Conservation (phyloP, 2,797 vertebrate species). For the Botia almorhae region DNA sequence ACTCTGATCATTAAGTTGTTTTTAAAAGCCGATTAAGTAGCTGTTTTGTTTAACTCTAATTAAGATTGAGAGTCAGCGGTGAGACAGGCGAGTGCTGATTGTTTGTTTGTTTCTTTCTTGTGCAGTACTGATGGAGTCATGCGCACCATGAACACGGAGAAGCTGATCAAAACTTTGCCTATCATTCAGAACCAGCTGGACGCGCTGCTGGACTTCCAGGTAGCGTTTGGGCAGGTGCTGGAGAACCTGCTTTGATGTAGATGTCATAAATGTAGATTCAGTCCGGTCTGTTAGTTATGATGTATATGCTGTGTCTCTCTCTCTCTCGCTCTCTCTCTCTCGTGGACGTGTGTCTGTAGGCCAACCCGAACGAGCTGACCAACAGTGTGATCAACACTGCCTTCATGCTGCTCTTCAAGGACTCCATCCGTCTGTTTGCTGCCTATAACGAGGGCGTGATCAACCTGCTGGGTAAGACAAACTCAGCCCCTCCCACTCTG, state of each 20-base stretch:
- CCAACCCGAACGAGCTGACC: constrained; percentile 91
- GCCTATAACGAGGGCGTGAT: constrained; percentile 97
- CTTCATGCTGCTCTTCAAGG: constrained; percentile 97
- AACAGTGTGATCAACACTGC: constrained; percentile 93
- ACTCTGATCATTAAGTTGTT: constrained; percentile 50
- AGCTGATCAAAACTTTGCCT: constrained; percentile 91
- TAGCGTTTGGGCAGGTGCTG: constrained; percentile 63
- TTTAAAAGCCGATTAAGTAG: constrained; percentile 44
- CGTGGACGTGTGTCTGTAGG: no score
- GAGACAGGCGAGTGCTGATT: constrained; percentile 15
- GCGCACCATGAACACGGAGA: constrained; percentile 92
- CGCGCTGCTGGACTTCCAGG: constrained; percentile 93
- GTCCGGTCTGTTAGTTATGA: no score
- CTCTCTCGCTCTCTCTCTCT: no score
- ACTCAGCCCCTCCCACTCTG: constrained; percentile 27
- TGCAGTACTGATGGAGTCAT: constrained; percentile 88
- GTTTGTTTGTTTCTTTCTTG: constrained; percentile 33
- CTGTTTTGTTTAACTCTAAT: constrained; percentile 47
- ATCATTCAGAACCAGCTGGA: constrained; percentile 96
- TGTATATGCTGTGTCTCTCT: neutral
- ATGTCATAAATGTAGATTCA: no score
- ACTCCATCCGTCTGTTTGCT: constrained; percentile 94
- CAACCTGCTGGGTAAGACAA: constrained; percentile 89
- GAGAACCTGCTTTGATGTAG: constrained; percentile 39
- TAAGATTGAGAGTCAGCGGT: constrained; percentile 6